Percentiles rank a stretch among this genome's conserved stretches.
Conservation (phyloP, 2,888 invertebrate species). For the Octonoba sinensis region DNA sequence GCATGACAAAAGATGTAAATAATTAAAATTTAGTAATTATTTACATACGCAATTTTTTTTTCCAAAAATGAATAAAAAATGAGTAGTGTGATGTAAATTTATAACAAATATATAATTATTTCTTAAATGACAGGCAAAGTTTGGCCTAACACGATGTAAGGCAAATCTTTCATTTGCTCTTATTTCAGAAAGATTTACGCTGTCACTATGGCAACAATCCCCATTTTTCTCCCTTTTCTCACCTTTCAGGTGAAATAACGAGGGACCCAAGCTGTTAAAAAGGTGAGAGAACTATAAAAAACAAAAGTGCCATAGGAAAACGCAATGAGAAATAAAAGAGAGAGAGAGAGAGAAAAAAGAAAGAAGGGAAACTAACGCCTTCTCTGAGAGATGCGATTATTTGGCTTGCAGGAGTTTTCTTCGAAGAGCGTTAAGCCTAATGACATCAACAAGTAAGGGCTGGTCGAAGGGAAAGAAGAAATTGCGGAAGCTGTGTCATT, state of each 20-base stretch:
- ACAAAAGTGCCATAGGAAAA: too few species aligned
- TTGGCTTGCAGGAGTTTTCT: constrained; percentile 11
- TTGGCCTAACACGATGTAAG: too few species aligned
- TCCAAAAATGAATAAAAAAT: too few species aligned
- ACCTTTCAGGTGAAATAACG: constrained; percentile 1
- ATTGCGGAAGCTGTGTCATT: constrained; percentile 7
- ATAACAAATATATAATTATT: too few species aligned
- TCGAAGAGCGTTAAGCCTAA: constrained; percentile 14
- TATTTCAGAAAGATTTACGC: constrained; percentile 10
- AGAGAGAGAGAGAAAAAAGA: neutral
- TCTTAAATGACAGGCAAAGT: too few species aligned
- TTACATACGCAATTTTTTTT: too few species aligned
- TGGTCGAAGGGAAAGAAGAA: neutral
- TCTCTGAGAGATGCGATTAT: constrained; percentile 14
- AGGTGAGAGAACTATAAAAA: neutral
- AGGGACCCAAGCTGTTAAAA: constrained; percentile 2
- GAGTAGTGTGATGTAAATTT: too few species aligned
- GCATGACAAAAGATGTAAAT: too few species aligned
- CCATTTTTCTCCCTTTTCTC: constrained; percentile 19
- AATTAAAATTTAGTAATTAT: too few species aligned
- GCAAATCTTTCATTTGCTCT: too few species aligned
- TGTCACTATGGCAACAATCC: constrained; percentile 32
- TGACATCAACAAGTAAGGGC: constrained; percentile 47
- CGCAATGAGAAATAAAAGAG: too few species aligned
- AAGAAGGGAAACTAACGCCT: constrained; percentile 12